phyloP scores from a whole-genome alignment of 2,113 vertebrate species.

The Micromys minutus region DNA sequence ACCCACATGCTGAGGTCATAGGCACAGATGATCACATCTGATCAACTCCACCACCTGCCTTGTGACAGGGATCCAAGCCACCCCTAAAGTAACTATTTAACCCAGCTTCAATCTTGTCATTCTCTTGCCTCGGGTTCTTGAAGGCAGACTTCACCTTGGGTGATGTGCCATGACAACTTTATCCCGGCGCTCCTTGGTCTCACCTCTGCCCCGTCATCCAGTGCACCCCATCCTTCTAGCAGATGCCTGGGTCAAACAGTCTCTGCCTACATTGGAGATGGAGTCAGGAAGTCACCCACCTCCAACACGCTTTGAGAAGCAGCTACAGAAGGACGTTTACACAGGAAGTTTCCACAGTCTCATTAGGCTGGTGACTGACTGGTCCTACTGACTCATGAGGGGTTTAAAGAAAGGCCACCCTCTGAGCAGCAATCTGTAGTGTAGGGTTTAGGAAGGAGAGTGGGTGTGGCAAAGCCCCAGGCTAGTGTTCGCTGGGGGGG shows the following conservation, averaged over 20 bases:
- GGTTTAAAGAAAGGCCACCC: neutral
- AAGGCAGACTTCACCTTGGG: neutral
- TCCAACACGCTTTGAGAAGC: neutral
- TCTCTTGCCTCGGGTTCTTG: neutral
- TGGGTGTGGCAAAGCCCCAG: neutral
- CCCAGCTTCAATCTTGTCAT: neutral
- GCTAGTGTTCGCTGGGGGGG: neutral
- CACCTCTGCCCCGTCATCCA: neutral
- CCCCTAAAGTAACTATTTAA: neutral
- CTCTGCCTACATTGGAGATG: neutral
- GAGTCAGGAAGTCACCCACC: neutral
- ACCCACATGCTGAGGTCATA: neutral
- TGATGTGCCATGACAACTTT: neutral
- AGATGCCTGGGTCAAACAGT: neutral
- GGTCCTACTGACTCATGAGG: neutral
- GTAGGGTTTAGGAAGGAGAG: neutral
- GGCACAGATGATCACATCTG: neutral
- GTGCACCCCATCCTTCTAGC: neutral
- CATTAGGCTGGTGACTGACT: neutral
- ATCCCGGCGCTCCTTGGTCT: neutral
- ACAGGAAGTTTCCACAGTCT: constrained; percentile 31
- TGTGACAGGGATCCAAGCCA: neutral
- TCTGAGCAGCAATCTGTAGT: neutral
- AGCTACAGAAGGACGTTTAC: neutral
- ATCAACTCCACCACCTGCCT: neutral